Percentiles rank a stretch among this genome's conserved stretches.
phyloP scores from a whole-genome alignment of 2,888 invertebrate species.

The Mechanitis mazaeus region DNA sequence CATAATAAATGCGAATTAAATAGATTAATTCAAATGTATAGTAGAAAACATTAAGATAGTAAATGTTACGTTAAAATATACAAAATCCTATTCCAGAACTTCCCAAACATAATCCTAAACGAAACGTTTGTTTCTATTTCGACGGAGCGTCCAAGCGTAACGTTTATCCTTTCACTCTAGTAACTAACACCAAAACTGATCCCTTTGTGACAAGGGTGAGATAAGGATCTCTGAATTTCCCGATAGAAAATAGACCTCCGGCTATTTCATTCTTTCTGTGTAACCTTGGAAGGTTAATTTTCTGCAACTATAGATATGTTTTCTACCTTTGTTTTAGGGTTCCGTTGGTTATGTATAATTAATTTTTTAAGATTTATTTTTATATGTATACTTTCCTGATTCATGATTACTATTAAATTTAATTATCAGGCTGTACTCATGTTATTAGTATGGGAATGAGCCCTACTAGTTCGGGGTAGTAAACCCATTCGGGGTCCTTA shows the following conservation, averaged over 20 bases:
- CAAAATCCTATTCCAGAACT: conserved; percentile 9
- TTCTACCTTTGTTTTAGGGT: not conserved
- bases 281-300: conserved; percentile 22
- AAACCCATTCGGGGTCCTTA: no score
- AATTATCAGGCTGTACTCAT: no score
- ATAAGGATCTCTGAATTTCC: conserved; percentile 37
- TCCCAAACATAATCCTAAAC: conserved; percentile 17
- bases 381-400: no score
- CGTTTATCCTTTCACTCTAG: conserved; percentile 28
- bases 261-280: conserved; percentile 19
- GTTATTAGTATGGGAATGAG: no score
- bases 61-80: not conserved
- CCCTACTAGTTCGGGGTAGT: no score
- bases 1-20: no score
- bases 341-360: not conserved
- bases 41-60: no score
- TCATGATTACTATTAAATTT: no score
- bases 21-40: no score
- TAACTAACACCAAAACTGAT: conserved; percentile 31
- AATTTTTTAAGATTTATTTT: no score
- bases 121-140: conserved; percentile 21
- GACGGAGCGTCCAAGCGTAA: conserved; percentile 18
- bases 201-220: conserved; percentile 38
- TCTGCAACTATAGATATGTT: conserved; percentile 24
- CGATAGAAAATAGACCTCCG: conserved; percentile 20